phyloP scores from a whole-genome alignment of 2,888 invertebrate genomes.

The Allophyes oxyacanthae region DNA sequence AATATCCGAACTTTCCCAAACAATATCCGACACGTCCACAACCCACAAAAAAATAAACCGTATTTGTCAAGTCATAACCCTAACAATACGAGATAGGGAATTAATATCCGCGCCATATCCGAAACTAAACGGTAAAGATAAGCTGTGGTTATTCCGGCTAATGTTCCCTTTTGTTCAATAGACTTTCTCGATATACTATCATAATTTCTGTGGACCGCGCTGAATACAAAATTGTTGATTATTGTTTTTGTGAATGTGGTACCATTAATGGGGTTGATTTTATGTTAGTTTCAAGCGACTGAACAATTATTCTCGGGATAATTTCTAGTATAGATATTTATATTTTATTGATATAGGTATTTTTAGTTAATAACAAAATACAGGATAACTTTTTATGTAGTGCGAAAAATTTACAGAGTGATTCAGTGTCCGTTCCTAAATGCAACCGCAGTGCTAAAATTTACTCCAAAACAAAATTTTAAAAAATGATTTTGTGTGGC shows the following conservation, averaged over 20 bases:
- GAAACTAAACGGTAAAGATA: slow-evolving; percentile 52
- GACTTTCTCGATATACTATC: slow-evolving; percentile 52
- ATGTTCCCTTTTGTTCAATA: slow-evolving; percentile 51
- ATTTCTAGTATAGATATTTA: too few species aligned
- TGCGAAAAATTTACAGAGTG: too few species aligned
- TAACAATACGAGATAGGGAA: slow-evolving; percentile 53
- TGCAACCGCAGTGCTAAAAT: too few species aligned
- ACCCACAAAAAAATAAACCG: slow-evolving; percentile 26
- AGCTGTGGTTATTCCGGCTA: slow-evolving; percentile 41
- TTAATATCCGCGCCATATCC: slow-evolving; percentile 52
- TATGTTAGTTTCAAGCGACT: not conserved
- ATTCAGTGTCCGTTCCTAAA: too few species aligned
- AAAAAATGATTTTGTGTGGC: too few species aligned
- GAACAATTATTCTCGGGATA: too few species aligned
- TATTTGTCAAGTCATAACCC: slow-evolving; percentile 52
- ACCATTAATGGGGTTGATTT: slow-evolving; percentile 7
- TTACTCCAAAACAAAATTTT: too few species aligned
- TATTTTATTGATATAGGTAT: too few species aligned
- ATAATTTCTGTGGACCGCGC: slow-evolving; percentile 43
- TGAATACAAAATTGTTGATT: slow-evolving; percentile 41
- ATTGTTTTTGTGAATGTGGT: slow-evolving; percentile 27
- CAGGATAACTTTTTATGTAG: too few species aligned
- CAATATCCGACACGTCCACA: slow-evolving; percentile 25
- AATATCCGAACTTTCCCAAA: not conserved
- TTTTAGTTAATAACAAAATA: too few species aligned